A percentile compares a stretch with the other conserved stretches of the same genome.
Evolutionary conservation across 2,888 invertebrate genomes (phyloP).

Genomic region (Polyommatus iphigenia): DNA sequence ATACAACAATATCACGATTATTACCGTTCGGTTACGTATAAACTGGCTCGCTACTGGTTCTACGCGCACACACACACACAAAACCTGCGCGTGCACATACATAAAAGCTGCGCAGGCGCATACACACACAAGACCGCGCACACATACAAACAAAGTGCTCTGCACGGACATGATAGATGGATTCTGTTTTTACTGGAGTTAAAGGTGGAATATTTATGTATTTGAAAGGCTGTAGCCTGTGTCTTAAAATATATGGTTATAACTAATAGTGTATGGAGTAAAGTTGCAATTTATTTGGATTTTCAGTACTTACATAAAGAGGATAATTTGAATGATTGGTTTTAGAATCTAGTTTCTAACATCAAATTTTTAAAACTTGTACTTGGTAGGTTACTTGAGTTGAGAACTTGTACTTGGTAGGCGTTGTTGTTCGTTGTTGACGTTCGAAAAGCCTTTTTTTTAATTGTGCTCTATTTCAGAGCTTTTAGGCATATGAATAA

Average conservation of each 20-base stretch:
- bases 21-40: slow-evolving; percentile 76
- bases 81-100: neutral
- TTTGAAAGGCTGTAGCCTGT: neutral
- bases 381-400: no score
- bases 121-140: neutral
- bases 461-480: no score
- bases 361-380: no score
- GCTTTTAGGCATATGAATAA: no score
- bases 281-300: neutral
- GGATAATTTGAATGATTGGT: neutral
- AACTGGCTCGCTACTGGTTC: slow-evolving; percentile 74
- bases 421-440: no score
- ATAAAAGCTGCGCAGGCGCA: neutral
- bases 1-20: slow-evolving; percentile 71
- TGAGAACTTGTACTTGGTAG: no score
- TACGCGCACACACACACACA: slow-evolving; percentile 49
- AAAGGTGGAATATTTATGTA: slow-evolving; percentile 5
- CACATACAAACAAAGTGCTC: neutral
- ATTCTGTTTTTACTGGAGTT: slow-evolving; percentile 4
- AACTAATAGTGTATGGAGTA: neutral
- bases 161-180: neutral
- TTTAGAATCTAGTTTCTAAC: no score
- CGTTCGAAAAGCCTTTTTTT: no score
- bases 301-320: neutral
- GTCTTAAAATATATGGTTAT: neutral